These are phyloP conservation scores for Isurus oxyrinchus DNA, from an alignment of 2,113 vertebrate species.

Conservation along the genomic window DNA sequence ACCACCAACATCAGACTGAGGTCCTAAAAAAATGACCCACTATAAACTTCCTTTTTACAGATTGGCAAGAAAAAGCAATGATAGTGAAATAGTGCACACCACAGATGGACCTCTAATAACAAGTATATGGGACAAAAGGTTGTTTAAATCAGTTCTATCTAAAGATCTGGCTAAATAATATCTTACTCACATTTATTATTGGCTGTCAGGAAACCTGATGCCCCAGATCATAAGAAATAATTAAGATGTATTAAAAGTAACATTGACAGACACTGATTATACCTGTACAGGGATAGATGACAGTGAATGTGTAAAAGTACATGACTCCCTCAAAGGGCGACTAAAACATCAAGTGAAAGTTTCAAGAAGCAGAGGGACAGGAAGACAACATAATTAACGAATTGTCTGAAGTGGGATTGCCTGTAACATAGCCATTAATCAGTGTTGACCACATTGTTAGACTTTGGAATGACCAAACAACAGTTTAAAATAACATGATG, in stretches of 20 bases:
- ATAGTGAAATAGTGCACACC: background rate
- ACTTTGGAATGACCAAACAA: background rate
- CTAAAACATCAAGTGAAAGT: background rate
- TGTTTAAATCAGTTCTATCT: background rate
- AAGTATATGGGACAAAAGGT: background rate
- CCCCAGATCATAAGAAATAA: background rate
- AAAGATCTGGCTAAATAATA: background rate
- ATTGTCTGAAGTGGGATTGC: background rate
- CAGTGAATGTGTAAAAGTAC: background rate
- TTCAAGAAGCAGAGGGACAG: background rate
- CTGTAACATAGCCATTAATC: background rate
- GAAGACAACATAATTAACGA: background rate
- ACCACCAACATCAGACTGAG: background rate
- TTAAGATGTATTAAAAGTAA: background rate
- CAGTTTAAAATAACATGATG: background rate
- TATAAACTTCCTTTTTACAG: background rate
- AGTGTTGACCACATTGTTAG: background rate
- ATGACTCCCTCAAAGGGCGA: background rate
- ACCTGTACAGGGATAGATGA: background rate
- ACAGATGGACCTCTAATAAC: background rate
- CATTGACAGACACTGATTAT: background rate
- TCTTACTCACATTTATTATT: constrained; percentile 19
- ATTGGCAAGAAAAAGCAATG: background rate
- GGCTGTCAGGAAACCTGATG: background rate
- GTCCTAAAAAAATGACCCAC: background rate